phyloP scores from a whole-genome alignment of 35 echinoderm and acorn worm genomes.

The Patiria miniata region DNA sequence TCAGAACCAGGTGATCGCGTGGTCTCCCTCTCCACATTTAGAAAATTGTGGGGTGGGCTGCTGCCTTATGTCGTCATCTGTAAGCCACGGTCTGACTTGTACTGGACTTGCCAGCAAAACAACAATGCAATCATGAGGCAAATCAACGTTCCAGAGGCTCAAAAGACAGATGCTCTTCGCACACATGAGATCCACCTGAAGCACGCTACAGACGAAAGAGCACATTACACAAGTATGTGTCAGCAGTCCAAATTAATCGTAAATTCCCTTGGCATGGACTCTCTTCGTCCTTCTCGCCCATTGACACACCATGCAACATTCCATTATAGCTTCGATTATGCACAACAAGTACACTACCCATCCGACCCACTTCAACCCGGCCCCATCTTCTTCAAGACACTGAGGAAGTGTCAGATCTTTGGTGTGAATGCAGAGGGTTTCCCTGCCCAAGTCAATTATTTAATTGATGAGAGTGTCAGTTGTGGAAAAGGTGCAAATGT shows the following conservation, averaged over 20 bases:
- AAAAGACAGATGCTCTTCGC: neutral
- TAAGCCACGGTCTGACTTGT: constrained; percentile 45
- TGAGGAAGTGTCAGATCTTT: constrained; percentile 70
- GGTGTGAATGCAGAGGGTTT: constrained; percentile 39
- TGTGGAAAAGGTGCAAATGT: constrained; percentile 37
- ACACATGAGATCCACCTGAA: constrained; percentile 11
- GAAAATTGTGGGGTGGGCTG: constrained; percentile 42
- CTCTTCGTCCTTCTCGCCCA: constrained; percentile 7
- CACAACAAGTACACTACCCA: constrained; percentile 69
- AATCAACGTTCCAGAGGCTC: constrained; percentile 10
- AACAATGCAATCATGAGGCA: constrained; percentile 38
- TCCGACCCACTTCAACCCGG: constrained; percentile 63
- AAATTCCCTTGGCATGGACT: neutral
- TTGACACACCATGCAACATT: constrained; percentile 31
- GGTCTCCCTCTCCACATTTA: neutral
- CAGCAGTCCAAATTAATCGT: neutral
- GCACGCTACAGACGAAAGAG: constrained; percentile 1
- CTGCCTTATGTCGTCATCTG: constrained; percentile 30
- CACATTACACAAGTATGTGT: neutral
- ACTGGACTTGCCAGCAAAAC: constrained; percentile 68
- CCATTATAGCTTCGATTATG: constrained; percentile 80
- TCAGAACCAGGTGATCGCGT: neutral
- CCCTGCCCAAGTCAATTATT: constrained; percentile 59
- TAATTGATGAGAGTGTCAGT: constrained; percentile 52
- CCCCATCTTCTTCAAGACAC: constrained; percentile 65